Base-by-base conservation (phyloP, 2,888 invertebrate species). In the Willowsia nigromaculata region DNA sequence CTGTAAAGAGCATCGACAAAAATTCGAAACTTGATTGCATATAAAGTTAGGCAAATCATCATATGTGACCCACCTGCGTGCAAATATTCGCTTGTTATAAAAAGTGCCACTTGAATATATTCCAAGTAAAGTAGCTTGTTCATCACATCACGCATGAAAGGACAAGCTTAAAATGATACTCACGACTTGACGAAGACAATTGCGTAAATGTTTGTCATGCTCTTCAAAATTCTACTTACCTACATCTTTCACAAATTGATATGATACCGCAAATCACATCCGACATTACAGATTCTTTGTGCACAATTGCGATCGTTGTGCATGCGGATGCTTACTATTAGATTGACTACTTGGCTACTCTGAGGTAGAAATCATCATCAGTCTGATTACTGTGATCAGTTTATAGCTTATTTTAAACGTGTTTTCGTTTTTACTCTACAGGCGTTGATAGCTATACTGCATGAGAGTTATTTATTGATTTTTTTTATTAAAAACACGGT, bases 121-220 rank as follows among this genome's bases (percentile, higher is more conserved):
- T 53, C 1, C 18, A 9, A 53, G 53, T 6, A n/a, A 53, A 50
- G n/a, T n/a, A n/a, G 18, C 6, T 6, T 2, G 53, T 18, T n/a
- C n/a, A 53, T n/a, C 53, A 18, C 59, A 59, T 59, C 59, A 59
- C 59, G 59, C 27, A 59, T 25, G 25, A 25, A 59, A 59, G 9
- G 59, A 59, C 5, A 27, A 27, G 59, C 27, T 59, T 59, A 59
- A 59, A 59, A n/a, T 18, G 71, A 43, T 71, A 40, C 71, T 71
- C 71, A 59, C 59, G 59, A 59, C 59, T 59, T 59, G 59, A 71
- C 71, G 47, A 33, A 65, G 65, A 50, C 25, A 76, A 47, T 27
- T 76, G 74, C 50, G 47, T 76, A 47, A 65, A 47, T 76, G 50
- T 50, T 47, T 50, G 27, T 27, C 13, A 47, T 76, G 43, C 74